Evolutionary conservation across 1,140 invertebrate genomes (phyloP).

Genomic region (Augochlora pura): DNA sequence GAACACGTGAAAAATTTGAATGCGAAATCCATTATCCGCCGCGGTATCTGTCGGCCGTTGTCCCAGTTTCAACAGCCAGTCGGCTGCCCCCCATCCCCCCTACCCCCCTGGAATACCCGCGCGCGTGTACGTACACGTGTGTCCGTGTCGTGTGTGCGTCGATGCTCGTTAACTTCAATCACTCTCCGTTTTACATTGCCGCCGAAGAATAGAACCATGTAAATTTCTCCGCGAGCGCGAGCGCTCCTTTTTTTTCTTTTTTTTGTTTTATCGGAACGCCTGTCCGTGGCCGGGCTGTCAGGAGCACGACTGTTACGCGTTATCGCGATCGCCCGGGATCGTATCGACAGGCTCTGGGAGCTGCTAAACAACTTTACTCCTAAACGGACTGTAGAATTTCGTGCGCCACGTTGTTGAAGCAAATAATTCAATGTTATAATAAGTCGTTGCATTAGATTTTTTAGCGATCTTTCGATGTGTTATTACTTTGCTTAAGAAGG

Average conservation of each 20-base stretch:
- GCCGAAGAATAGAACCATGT: slow-evolving; percentile 4
- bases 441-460: too few relatives aligned
- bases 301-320: neutral
- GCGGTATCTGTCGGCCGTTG: neutral
- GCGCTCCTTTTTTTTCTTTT: neutral
- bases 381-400: too few relatives aligned
- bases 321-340: neutral
- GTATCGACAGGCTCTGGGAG: neutral
- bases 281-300: neutral
- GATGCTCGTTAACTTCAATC: slow-evolving; percentile 36
- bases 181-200: neutral
- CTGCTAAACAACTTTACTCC: neutral
- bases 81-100: too few relatives aligned
- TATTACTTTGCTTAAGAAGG: too few relatives aligned
- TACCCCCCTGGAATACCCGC: too few relatives aligned
- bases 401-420: too few relatives aligned
- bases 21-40: slow-evolving; percentile 21
- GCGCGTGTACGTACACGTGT: neutral
- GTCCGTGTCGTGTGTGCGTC: neutral
- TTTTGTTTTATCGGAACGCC: neutral
- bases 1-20: slow-evolving; percentile 29
- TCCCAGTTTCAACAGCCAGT: slow-evolving; percentile 17
- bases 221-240: slow-evolving; percentile 7
- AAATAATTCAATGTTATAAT: too few relatives aligned
- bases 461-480: too few relatives aligned